Percentiles rank a stretch among this genome's conserved stretches.
Conservation (phyloP, 1,140 invertebrate species). For the Drosophila ercepeae region DNA sequence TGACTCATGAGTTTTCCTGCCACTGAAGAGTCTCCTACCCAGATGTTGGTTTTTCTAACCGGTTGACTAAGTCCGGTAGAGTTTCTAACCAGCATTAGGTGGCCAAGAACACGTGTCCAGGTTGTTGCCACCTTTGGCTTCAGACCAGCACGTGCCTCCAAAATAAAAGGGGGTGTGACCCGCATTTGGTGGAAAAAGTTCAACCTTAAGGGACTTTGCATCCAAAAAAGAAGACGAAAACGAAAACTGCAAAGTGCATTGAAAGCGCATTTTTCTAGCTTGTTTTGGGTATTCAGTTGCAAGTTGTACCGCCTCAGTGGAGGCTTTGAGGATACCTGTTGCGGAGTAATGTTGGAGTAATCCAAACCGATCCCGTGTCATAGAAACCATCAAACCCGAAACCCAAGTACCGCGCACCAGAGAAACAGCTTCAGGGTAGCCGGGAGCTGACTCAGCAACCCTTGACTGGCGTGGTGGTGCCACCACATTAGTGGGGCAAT, state of each 20-base stretch:
- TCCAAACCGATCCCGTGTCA: constrained; percentile 59
- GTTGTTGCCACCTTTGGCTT: constrained; percentile 23
- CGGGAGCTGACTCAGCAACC: constrained; percentile 37
- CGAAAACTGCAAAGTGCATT: constrained; percentile 59
- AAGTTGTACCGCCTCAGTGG: constrained; percentile 21
- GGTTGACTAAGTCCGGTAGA: constrained; percentile 35
- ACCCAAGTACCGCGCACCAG: constrained; percentile 23
- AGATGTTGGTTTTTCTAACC: constrained; percentile 23
- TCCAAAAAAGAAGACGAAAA: background rate
- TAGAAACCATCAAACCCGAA: constrained; percentile 59
- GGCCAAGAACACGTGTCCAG: constrained; percentile 52
- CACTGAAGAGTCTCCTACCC: background rate
- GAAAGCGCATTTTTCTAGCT: constrained; percentile 72
- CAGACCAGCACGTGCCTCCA: constrained; percentile 58
- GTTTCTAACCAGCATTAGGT: constrained; percentile 22
- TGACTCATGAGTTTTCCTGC: constrained; percentile 39
- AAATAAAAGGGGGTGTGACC: constrained; percentile 60
- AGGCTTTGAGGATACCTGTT: constrained; percentile 39
- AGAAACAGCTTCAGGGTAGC: constrained; percentile 55
- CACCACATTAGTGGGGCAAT: constrained; percentile 10
- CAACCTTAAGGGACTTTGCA: constrained; percentile 10
- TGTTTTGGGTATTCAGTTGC: constrained; percentile 73
- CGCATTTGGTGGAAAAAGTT: too few relatives aligned
- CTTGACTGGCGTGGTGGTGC: background rate
- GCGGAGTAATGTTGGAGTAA: constrained; percentile 31